Evolutionary conservation across 2,888 invertebrate genomes (phyloP).

Genomic region (Prenolepis imparis): DNA sequence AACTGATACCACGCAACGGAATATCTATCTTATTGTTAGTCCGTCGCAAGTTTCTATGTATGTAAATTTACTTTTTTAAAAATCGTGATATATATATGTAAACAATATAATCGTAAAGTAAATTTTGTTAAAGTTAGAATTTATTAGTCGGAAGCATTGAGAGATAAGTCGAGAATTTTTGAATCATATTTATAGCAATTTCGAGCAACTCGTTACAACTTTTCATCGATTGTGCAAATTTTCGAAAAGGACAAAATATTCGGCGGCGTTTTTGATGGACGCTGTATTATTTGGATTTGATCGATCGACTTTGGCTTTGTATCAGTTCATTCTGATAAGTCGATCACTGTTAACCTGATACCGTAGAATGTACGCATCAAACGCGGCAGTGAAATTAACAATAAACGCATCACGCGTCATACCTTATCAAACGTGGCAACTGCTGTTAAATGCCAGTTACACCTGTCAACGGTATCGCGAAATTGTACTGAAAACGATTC

Average conservation of each 20-base stretch:
- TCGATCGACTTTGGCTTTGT: slow-evolving; percentile 36
- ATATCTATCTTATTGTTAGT: neutral
- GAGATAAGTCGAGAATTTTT: neutral
- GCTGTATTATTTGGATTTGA: slow-evolving; percentile 30
- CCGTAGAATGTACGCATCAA: slow-evolving; percentile 20
- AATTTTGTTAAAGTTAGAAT: slow-evolving; percentile 1
- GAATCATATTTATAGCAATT: neutral
- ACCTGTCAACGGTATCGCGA: slow-evolving; percentile 39
- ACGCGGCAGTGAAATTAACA: slow-evolving; percentile 43
- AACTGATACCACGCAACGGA: neutral
- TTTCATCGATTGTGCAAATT: slow-evolving; percentile 1
- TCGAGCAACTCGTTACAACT: neutral
- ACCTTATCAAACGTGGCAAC: slow-evolving; percentile 41
- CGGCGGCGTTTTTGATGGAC: slow-evolving; percentile 10
- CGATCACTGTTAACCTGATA: slow-evolving; percentile 46
- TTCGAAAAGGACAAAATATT: slow-evolving; percentile 10
- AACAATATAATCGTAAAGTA: neutral
- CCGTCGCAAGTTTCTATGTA: neutral
- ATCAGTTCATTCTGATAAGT: slow-evolving; percentile 31
- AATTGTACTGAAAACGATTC: slow-evolving; percentile 41
- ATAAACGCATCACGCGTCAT: slow-evolving; percentile 48
- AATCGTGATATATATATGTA: no score
- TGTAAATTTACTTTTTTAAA: neutral
- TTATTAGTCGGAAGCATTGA: neutral
- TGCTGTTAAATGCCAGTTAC: slow-evolving; percentile 44